These are phyloP conservation scores for Cydia splendana DNA, from an alignment of 1,140 invertebrate genomes.

Conservation along the genomic window DNA sequence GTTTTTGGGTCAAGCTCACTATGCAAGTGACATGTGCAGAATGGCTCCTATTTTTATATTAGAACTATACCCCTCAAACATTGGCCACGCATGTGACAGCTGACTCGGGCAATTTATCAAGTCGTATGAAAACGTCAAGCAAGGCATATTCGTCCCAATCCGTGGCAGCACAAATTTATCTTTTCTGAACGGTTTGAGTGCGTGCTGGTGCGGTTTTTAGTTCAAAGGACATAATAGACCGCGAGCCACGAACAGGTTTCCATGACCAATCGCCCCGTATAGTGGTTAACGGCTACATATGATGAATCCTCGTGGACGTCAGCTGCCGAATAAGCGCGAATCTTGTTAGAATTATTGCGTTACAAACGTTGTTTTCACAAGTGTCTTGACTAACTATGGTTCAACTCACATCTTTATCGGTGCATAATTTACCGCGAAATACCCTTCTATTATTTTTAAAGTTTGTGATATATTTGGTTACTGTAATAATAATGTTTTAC, in stretches of 20 bases:
- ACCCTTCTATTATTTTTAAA: neutral
- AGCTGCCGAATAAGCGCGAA: no score
- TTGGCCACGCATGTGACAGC: neutral
- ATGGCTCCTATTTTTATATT: constrained; percentile 1
- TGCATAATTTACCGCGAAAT: neutral
- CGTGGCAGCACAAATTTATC: neutral
- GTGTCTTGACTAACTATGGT: neutral
- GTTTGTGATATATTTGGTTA: neutral
- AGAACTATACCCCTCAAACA: constrained; percentile 6
- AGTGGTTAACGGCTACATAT: no score
- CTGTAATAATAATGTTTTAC: no score
- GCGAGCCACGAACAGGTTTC: no score
- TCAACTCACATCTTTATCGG: neutral
- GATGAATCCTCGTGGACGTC: no score
- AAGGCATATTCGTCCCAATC: constrained; percentile 17
- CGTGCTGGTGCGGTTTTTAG: neutral
- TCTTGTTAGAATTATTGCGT: neutral
- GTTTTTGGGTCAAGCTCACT: neutral
- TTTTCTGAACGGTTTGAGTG: neutral
- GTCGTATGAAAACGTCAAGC: constrained; percentile 24
- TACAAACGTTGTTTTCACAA: neutral
- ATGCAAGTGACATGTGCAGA: constrained; percentile 1
- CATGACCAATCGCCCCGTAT: no score
- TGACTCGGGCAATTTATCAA: constrained; percentile 16
- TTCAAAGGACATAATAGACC: neutral